A percentile compares a stretch with the other conserved stretches of the same genome.
Evolutionary conservation across 2,888 invertebrate species (phyloP).

Genomic region (Melinopterus prodromus): DNA sequence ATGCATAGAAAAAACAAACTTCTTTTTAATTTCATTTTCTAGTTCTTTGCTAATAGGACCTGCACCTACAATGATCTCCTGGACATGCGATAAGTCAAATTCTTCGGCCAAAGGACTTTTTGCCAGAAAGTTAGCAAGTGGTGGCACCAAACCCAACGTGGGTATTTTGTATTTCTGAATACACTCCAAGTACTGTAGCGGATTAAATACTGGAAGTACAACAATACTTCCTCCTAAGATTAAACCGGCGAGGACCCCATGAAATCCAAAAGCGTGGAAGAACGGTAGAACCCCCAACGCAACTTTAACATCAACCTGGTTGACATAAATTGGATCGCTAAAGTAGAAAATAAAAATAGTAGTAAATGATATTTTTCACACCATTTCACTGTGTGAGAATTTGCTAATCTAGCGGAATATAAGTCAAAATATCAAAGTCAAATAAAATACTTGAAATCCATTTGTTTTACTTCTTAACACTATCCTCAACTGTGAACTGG

Average conservation of each 20-base stretch:
- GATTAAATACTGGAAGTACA: constrained; percentile 69
- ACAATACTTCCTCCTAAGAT: constrained; percentile 43
- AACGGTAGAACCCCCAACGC: constrained; percentile 47
- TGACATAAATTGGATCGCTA: neutral
- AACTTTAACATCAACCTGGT: constrained; percentile 23
- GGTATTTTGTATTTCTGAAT: constrained; percentile 65
- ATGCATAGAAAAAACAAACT: neutral
- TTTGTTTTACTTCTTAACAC: too few species aligned
- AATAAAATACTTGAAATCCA: too few species aligned
- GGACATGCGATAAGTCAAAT: constrained; percentile 60
- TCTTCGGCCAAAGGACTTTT: constrained; percentile 60
- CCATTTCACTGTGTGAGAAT: too few species aligned
- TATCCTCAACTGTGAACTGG: too few species aligned
- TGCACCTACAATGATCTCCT: constrained; percentile 59
- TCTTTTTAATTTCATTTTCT: constrained; percentile 25
- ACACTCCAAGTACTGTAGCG: constrained; percentile 70
- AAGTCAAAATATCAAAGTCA: too few species aligned
- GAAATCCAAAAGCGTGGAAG: constrained; percentile 49
- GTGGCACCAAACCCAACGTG: constrained; percentile 60
- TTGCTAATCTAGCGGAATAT: too few species aligned
- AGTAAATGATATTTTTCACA: neutral
- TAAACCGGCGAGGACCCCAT: constrained; percentile 43
- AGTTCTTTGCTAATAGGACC: constrained; percentile 53
- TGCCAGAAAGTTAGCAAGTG: constrained; percentile 62
- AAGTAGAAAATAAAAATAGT: neutral